Evolutionary conservation across 2,113 vertebrate species (phyloP).

Genomic region (Eulemur rufifrons): DNA sequence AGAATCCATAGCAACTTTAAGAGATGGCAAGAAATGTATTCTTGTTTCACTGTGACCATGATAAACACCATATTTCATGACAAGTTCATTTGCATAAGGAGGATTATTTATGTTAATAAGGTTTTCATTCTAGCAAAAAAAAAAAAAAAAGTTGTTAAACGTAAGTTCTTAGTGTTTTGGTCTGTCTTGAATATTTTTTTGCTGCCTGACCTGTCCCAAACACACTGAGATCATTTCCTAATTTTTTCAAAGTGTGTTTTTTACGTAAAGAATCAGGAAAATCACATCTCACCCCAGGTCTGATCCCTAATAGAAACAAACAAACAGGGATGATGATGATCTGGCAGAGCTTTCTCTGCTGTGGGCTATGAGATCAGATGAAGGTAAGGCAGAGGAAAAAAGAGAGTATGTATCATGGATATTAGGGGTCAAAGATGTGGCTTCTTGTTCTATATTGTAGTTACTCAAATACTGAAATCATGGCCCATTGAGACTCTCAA

Average conservation of each 20-base stretch:
- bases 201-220: not conserved
- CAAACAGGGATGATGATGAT: not conserved
- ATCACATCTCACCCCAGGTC: not conserved
- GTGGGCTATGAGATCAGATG: not conserved
- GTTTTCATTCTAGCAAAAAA: slow-evolving; percentile 45
- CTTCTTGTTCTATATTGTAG: not conserved
- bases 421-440: not conserved
- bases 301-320: not conserved
- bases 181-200: not conserved
- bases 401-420: not conserved
- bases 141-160: not conserved
- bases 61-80: slow-evolving; percentile 33
- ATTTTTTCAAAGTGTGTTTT: not conserved
- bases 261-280: not conserved
- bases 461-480: not conserved
- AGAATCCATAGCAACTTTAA: slow-evolving; percentile 59
- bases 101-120: slow-evolving; percentile 19
- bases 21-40: slow-evolving; percentile 43
- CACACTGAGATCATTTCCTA: not conserved
- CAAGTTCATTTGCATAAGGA: slow-evolving; percentile 50
- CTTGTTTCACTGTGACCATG: slow-evolving; percentile 28
- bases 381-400: not conserved
- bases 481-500: not conserved
- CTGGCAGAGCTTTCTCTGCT: not conserved
- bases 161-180: slow-evolving; percentile 21